Evolutionary conservation across 2,113 vertebrate species (phyloP).

Genomic region (Ahaetulla prasina): DNA sequence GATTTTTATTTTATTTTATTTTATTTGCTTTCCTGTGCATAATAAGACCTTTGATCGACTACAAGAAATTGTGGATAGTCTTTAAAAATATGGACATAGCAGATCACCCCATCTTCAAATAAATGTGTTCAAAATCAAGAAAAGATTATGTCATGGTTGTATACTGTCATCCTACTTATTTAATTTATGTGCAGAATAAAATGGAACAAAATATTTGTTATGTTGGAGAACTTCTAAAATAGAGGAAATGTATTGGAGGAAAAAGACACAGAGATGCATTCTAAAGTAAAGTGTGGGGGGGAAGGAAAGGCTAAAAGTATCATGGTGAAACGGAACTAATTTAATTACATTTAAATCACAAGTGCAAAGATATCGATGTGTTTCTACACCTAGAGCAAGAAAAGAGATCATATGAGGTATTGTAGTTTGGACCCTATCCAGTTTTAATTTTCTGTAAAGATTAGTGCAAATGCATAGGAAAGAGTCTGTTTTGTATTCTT

Average conservation of each 20-base stretch:
- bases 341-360: neutral
- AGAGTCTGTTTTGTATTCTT: neutral
- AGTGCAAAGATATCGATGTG: neutral
- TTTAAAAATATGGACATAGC: neutral
- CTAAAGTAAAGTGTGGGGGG: neutral
- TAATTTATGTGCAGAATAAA: neutral
- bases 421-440: neutral
- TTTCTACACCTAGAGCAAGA: neutral
- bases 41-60: neutral
- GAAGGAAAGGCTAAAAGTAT: neutral
- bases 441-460: neutral
- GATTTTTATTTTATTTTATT: neutral
- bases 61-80: neutral
- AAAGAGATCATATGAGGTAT: neutral
- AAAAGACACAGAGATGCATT: neutral
- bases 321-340: neutral
- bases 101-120: neutral
- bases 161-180: neutral
- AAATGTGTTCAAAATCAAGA: neutral
- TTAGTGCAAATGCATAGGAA: neutral
- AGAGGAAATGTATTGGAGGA: neutral
- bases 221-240: neutral
- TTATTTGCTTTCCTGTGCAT: neutral
- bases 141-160: neutral
- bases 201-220: neutral